Evolutionary conservation across 1,140 invertebrate species (phyloP), one percentile per base, ranked within the genome.

Genomic region (Trigoniulus corallinus): DNA sequence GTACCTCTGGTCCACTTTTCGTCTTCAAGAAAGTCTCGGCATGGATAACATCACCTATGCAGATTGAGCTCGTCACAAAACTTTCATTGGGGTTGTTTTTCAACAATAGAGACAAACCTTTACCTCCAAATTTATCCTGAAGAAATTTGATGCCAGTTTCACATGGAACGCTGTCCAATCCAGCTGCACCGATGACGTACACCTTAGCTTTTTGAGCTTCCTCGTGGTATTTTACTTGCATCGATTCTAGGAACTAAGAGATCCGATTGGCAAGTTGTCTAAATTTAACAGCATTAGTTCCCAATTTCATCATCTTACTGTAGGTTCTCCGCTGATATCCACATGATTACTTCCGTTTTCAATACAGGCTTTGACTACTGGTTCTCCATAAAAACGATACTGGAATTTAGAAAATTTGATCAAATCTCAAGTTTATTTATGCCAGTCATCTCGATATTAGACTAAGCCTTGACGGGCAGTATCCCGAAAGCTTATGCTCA

Each of bases 351-450:
- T 80, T 53, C 74, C 75, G 45, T 75, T 74, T 47, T 79, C 77
- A 41, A 98, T 75, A 57, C 89, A 93, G 2, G 88, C 84, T 60
- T 82, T 81, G 0, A 96, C 80, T n/a, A 97, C 83, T n/a, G 77
- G 69, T 61, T 95, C 88, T 2, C 93, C 93, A 68, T 79, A 87
- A 60, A 88, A 81, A 42, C 80, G 72, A 66, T 88, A 96, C 34
- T 70, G 56, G 40, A 53, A 39, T 24, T 46, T 44, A 44, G 18
- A 21, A 44, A n/a, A n/a, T n/a, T n/a, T n/a, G n/a, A n/a, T n/a
- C n/a, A n/a, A n/a, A 44, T 44, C 4, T 7, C 42, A 18, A 49
- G 40, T 34, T 40, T 20, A 10, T 18, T 27, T n/a, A 48, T 41
- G 15, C 15, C 15, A 34, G 29, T 40, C 2, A 54, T 18, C 23